Base-by-base conservation (phyloP, 1,140 invertebrate species). In the Eciton burchellii region DNA sequence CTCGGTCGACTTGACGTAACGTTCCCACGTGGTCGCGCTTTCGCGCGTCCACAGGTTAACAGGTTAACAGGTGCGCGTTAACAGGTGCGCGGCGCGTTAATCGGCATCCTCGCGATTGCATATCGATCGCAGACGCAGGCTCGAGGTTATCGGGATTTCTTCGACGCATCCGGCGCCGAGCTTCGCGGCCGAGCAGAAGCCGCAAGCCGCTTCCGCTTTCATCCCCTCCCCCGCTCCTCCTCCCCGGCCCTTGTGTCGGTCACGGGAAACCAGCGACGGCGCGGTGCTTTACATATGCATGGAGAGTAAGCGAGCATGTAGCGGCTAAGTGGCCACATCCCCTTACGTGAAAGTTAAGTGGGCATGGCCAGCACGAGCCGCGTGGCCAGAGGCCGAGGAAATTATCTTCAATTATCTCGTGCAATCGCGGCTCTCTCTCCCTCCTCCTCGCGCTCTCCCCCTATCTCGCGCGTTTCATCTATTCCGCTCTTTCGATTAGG, bases 301-400 rank as follows among this genome's bases (percentile, higher is more conserved):
- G 86, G 84, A 87, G 89, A 89, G 89, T 89, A 89, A 90, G 91
- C 88, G 88, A 90, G 91, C 91, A 91, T 91, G 90, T 90, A 91
- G 89, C 85, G 87, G 82, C 88, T 89, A 92, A 92, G 90, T 90
- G 91, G 89, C 88, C 85, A 90, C 88, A 89, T 92, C 89, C 89
- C 91, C 91, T 91, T 91, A 92, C 88, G 91, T 92, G 90, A 92
- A 93, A 93, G 90, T 91, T 90, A 92, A 92, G 90, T 90, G 90
- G 88, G 90, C 92, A 91, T 91, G 88, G 88, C 87, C 6, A 83
- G 85, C 88, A 90, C 90, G 91, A 91, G 89, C 82, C 89, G 35
- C 35, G 86, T 91, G 88, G 89, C 89, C 82, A 87, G 85, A 73
- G 70, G 87, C 81, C 84, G 89, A 91, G 90, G 83, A 92, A 92